Conservation (phyloP, 2,797 vertebrate genomes). For the Schizopygopsis pylzovi region DNA sequence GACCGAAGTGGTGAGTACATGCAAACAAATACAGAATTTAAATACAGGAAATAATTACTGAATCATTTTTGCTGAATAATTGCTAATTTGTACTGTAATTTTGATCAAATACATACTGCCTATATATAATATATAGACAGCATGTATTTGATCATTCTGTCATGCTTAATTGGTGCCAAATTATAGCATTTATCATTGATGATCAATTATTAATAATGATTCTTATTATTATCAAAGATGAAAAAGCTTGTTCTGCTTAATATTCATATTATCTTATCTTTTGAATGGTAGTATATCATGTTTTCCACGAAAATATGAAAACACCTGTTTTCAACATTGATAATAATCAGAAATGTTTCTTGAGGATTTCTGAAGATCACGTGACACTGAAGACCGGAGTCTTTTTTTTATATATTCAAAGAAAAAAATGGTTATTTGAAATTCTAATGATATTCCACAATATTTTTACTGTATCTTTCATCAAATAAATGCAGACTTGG, state of each 20-base stretch:
- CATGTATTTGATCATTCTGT: neutral
- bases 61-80: neutral
- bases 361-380: neutral
- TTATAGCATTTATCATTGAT: neutral
- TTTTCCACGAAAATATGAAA: neutral
- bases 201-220: neutral
- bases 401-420: neutral
- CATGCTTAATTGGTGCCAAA: neutral
- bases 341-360: neutral
- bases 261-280: neutral
- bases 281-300: neutral
- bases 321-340: neutral
- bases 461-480: neutral
- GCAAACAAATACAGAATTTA: neutral
- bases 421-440: neutral
- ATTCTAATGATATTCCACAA: neutral
- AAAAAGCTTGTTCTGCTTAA: neutral
- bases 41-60: neutral
- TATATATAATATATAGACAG: neutral
- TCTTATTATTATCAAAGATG: neutral
- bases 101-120: no score
- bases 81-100: no score
- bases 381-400: neutral
- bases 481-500: neutral
- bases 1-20: slow-evolving; percentile 78